Base-by-base conservation (phyloP, 2,113 vertebrate species). In the Nothobranchius kuhntae region DNA sequence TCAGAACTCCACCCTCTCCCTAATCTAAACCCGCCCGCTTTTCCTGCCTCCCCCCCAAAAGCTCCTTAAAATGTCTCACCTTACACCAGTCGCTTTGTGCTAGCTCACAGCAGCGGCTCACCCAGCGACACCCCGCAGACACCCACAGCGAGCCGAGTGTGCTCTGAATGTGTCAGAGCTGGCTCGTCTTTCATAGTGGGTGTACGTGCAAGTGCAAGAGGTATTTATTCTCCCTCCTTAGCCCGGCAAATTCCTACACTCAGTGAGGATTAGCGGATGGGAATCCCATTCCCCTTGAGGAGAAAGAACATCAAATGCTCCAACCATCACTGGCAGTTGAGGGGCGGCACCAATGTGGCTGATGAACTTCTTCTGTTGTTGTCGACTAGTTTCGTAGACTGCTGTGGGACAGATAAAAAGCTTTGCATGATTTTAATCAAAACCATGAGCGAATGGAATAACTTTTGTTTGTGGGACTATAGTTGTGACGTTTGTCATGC, bases 41-140 rank as follows among this genome's bases (percentile, higher is more conserved):
- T 57, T 77, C 83, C 64, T 15, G 57, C 86, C 74, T 69, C 56
- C 74, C 65, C 60, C 68, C 80, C 68, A 74, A 87, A 90, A 91
- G 81, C 76, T 82, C 75, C 81, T 90, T 90, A 83, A 90, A 89
- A 87, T 82, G 85, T 91, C 89, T 92, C 89, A 92, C 91, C 91
- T 91, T 91, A 89, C 90, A 91, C 88, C 89, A 82, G 83, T 65
- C 63, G 78, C 83, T 86, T 92, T 92, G 86, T 88, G 73, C 78
- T 51, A 38, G 70, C 11, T 61, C 70, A 51, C 70, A 77, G 80
- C 69, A 38, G 55, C 52, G 65, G 71, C 71, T 82, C 75, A 78
- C 42, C 60, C 77, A 17, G 64, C 47, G 59, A 76, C 68, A 59
- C 80, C 82, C 66, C 82, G 79, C 73, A 81, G 85, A 86, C 90